phyloP scores from a whole-genome alignment of 2,888 invertebrate genomes.

The Athrips mouffetella region DNA sequence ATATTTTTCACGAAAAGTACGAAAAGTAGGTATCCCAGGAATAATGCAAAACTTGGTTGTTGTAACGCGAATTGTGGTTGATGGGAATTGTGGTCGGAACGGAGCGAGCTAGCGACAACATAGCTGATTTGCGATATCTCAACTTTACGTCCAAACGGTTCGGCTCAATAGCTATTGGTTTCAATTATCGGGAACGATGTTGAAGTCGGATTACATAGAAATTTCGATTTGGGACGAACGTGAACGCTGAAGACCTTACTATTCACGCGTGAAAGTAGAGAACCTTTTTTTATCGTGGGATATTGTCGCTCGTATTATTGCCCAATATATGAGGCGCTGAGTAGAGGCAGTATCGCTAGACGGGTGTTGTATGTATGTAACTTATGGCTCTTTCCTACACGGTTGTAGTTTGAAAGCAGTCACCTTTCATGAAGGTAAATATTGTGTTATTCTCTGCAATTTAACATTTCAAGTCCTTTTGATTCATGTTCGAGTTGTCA shows the following conservation, averaged over 20 bases:
- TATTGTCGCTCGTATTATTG: constrained; percentile 37
- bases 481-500: too few relatives aligned
- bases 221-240: constrained; percentile 6
- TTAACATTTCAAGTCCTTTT: too few relatives aligned
- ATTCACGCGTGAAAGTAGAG: constrained; percentile 34
- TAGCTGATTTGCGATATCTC: constrained; percentile 21
- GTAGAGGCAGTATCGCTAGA: constrained; percentile 32
- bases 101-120: constrained; percentile 12
- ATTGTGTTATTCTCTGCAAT: too few relatives aligned
- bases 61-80: constrained; percentile 29
- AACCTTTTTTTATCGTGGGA: constrained; percentile 34
- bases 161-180: constrained; percentile 9
- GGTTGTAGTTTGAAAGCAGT: too few relatives aligned
- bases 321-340: constrained; percentile 35
- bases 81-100: constrained; percentile 10
- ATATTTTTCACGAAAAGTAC: constrained; percentile 12
- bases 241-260: constrained; percentile 20
- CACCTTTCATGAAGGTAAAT: too few relatives aligned
- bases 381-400: constrained; percentile 42
- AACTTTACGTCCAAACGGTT: constrained; percentile 13
- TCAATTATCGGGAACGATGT: constrained; percentile 11
- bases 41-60: constrained; percentile 31
- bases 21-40: too few relatives aligned
- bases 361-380: constrained; percentile 26
- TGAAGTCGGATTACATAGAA: constrained; percentile 9